A percentile compares a stretch with the other conserved stretches of the same genome.
phyloP scores from a whole-genome alignment of 1,140 invertebrate species.

The Halesus radiatus region DNA sequence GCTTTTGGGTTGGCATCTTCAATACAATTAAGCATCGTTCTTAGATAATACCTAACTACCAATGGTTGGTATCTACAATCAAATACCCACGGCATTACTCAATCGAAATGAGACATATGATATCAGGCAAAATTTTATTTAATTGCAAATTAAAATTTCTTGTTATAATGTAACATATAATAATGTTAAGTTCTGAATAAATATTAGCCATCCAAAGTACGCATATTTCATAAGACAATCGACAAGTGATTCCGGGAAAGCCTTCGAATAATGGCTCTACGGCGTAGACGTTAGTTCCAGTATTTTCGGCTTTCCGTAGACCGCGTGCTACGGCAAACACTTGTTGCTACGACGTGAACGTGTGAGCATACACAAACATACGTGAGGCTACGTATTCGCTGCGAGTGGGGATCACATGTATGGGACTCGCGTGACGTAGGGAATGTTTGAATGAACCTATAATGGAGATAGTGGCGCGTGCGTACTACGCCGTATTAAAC shows the following conservation, averaged over 20 bases:
- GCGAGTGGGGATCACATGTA: conserved; percentile 18
- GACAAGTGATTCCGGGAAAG: background rate
- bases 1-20: too few relatives aligned
- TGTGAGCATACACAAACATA: conserved; percentile 5
- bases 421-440: conserved; percentile 38
- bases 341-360: conserved; percentile 49
- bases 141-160: too few relatives aligned
- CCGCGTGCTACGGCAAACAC: conserved; percentile 34
- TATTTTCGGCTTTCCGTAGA: conserved; percentile 14
- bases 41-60: too few relatives aligned
- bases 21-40: too few relatives aligned
- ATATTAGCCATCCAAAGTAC: too few relatives aligned
- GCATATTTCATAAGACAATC: background rate
- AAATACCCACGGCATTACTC: too few relatives aligned
- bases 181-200: too few relatives aligned
- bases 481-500: background rate
- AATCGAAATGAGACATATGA: too few relatives aligned
- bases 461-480: conserved; percentile 13
- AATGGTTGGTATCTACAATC: too few relatives aligned
- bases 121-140: too few relatives aligned
- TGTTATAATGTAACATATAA: too few relatives aligned
- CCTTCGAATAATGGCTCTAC: conserved; percentile 3
- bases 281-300: conserved; percentile 5
- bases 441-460: conserved; percentile 33
- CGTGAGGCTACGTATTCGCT: background rate